Conservation (phyloP, 2,888 invertebrate genomes). For the Tryphoninae sp. region DNA sequence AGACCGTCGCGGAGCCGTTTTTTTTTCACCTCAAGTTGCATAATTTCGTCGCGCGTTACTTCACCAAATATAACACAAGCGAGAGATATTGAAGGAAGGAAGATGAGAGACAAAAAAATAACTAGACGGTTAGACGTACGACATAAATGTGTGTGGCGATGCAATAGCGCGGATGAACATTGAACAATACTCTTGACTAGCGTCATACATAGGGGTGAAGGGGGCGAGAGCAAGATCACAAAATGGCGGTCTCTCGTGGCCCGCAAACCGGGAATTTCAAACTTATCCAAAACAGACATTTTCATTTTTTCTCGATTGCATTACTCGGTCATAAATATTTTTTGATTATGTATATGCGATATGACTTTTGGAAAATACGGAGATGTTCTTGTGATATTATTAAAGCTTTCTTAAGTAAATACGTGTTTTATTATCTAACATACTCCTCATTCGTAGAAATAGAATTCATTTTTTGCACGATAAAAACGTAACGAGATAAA, state of each 20-base stretch:
- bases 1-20: conserved; percentile 71
- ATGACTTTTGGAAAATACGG: not conserved
- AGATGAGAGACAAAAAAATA: conserved; percentile 15
- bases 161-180: conserved; percentile 73
- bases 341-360: not conserved
- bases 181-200: conserved; percentile 77
- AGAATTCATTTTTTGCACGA: not conserved
- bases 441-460: conserved; percentile 1
- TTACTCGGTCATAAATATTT: no score
- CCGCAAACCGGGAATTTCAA: conserved; percentile 66
- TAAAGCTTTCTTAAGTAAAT: conserved; percentile 14
- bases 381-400: not conserved
- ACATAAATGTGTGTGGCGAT: conserved; percentile 66
- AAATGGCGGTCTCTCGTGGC: conserved; percentile 56
- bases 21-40: conserved; percentile 74
- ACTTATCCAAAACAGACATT: not conserved
- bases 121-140: conserved; percentile 42
- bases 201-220: conserved; percentile 68
- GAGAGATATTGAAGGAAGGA: not conserved
- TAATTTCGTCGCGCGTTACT: conserved; percentile 76
- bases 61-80: conserved; percentile 72
- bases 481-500: conserved; percentile 17
- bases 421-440: conserved; percentile 33
- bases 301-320: no score
- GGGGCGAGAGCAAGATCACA: not conserved